Base-by-base conservation (phyloP, 2,888 invertebrate genomes). In the Pristionchus japonicus region DNA sequence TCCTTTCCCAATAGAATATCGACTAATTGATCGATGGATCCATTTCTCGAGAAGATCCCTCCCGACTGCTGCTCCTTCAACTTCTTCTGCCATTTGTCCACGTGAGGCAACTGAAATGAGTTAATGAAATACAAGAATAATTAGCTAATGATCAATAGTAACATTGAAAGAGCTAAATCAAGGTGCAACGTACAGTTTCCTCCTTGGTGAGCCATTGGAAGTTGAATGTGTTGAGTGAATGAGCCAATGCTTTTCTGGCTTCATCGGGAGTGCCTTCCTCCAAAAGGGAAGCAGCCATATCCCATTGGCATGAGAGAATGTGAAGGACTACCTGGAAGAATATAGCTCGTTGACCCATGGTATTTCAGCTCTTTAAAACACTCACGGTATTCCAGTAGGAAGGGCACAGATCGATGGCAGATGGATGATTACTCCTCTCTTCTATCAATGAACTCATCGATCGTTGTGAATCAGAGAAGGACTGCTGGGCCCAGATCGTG, bases 331-430 rank as follows among this genome's bases (percentile, higher is more conserved):
- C 47, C 86, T 86, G 86, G 23, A 84, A 52, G 13, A 27, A 23
- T 61, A 13, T 2, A 49, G 43, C 11, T 43, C 11, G 7, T 43
- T 43, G 7, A 11, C 11, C 7, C 6, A 43, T 43, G 11, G 11
- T 43, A 43, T 43, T 6, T 43, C 43, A 9, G 6, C 43, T 31
- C 9, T 6, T 1, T 3, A 57, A 4, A n/a, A 23, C 0, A 67
- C 86, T 43, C 13, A 87, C 87, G 11, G 87, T 77, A 34, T 77
- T 87, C 87, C 87, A 87, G 40, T 52, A 87, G 4, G 37, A 43
- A 27, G 70, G 87, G 23, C 52, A 43, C 27, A 34, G 20, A 87
- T 70, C 74, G 40, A 87, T 70, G 13, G 77, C 23, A 4, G 47
- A n/a, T 13, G 9, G 23, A 34, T 49, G 34, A 4, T 15, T 49